A percentile compares a stretch with the other conserved stretches of the same genome.
phyloP scores from a whole-genome alignment of 2,113 vertebrate genomes.

The Calonectris borealis region DNA sequence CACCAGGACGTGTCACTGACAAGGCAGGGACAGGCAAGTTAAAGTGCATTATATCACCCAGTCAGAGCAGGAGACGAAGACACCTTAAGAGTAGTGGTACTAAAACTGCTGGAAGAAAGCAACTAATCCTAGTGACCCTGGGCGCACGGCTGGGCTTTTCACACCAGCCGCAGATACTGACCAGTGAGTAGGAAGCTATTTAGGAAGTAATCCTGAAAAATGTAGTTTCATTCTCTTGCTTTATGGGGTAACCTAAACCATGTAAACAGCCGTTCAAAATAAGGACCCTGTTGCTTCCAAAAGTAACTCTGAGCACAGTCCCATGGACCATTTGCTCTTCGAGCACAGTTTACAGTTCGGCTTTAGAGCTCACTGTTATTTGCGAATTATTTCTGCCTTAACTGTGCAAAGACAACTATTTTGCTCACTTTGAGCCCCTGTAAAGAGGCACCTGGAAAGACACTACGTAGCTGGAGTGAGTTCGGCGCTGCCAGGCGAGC shows the following conservation, averaged over 20 bases:
- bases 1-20: not conserved
- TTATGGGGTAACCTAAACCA: not conserved
- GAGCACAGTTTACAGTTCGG: not conserved
- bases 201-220: not conserved
- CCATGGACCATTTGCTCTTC: not conserved
- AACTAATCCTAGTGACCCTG: not conserved
- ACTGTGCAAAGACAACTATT: not conserved
- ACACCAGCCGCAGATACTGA: not conserved
- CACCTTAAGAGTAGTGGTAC: not conserved
- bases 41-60: constrained; percentile 8
- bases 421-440: not conserved
- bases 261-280: not conserved
- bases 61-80: not conserved
- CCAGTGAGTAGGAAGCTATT: not conserved
- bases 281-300: not conserved
- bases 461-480: rapidly evolving
- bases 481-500: not conserved
- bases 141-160: not conserved
- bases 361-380: not conserved
- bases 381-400: not conserved
- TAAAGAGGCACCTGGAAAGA: not conserved
- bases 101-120: not conserved
- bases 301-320: not conserved
- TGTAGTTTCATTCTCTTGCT: not conserved
- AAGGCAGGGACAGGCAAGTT: not conserved